A percentile compares a stretch with the other conserved stretches of the same genome.
These are phyloP conservation scores for Lutjanus erythropterus DNA, from an alignment of 2,113 vertebrate species.

Conservation along the genomic window DNA sequence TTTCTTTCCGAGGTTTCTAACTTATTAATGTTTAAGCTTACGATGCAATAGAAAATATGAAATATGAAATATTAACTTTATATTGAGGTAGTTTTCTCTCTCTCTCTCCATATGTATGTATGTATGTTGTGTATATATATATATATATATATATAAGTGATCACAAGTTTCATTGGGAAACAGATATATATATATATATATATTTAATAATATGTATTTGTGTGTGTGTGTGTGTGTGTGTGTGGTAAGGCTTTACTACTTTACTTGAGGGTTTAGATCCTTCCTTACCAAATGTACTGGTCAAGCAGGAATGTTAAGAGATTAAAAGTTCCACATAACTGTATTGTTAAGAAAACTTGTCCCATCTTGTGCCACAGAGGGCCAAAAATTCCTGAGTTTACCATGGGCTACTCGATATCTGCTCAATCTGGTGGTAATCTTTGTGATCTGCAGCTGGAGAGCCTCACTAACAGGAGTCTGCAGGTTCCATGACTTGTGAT, in stretches of 20 bases:
- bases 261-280: background rate
- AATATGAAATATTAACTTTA: too few relatives aligned
- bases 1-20: too few relatives aligned
- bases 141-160: too few relatives aligned
- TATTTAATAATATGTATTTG: too few relatives aligned
- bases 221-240: background rate
- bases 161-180: too few relatives aligned
- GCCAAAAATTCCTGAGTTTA: background rate
- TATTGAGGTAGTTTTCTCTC: too few relatives aligned
- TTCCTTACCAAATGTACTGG: too few relatives aligned
- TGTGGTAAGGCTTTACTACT: background rate
- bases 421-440: background rate
- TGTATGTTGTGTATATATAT: too few relatives aligned
- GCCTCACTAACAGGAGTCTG: background rate
- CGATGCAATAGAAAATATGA: too few relatives aligned
- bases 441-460: background rate
- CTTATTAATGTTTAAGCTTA: too few relatives aligned
- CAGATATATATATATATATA: too few relatives aligned
- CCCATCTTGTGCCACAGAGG: accelerated
- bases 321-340: background rate
- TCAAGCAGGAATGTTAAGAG: background rate
- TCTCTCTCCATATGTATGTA: too few relatives aligned
- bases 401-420: background rate
- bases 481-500: background rate
- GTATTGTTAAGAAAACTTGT: background rate